Conservation (phyloP, 2,797 vertebrate species). For the Spinibarbus caldwelli region DNA sequence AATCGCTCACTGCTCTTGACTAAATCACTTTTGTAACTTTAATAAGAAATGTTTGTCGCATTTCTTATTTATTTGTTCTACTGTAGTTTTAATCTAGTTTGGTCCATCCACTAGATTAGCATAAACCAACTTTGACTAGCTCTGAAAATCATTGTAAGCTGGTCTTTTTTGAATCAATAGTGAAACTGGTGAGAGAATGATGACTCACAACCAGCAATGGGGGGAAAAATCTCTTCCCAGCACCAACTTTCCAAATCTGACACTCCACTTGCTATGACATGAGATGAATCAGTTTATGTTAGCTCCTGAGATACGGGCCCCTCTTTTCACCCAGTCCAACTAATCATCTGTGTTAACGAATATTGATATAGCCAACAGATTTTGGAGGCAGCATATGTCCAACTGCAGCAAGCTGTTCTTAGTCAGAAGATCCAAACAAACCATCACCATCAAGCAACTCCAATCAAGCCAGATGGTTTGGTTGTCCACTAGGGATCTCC, state of each 20-base stretch:
- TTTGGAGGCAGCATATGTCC: slow-evolving; percentile 25
- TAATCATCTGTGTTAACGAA: slow-evolving; percentile 15
- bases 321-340: neutral
- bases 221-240: neutral
- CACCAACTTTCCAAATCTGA: neutral
- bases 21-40: too few species aligned
- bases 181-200: neutral
- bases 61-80: too few species aligned
- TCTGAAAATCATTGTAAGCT: slow-evolving; percentile 72
- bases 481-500: slow-evolving; percentile 5
- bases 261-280: neutral
- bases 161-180: neutral
- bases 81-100: too few species aligned
- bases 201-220: neutral
- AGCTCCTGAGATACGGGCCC: neutral
- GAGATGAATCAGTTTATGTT: slow-evolving; percentile 4
- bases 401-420: slow-evolving; percentile 30
- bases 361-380: slow-evolving; percentile 29
- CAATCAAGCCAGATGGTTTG: slow-evolving; percentile 34
- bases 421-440: slow-evolving; percentile 33
- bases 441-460: slow-evolving; percentile 33
- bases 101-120: too few species aligned
- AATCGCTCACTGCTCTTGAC: too few species aligned
- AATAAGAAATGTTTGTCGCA: too few species aligned
- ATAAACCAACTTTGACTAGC: too few species aligned